These are phyloP conservation scores for Parazoanthus swiftii DNA, from an alignment of 92 coral and sea anemone species.

Conservation along the genomic window DNA sequence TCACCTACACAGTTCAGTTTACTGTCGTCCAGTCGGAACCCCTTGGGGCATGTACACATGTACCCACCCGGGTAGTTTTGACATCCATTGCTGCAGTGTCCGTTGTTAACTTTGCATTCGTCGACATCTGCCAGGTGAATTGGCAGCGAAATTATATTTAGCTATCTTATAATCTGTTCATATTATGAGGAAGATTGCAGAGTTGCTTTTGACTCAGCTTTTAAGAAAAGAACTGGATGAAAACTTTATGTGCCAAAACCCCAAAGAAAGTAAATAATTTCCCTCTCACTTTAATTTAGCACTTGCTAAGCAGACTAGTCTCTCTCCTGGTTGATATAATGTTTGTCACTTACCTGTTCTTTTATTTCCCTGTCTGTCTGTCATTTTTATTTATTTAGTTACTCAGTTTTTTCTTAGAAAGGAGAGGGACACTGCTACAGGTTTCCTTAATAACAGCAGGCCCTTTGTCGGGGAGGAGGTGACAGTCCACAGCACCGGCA, in stretches of 20 bases:
- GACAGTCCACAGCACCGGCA: too few relatives aligned
- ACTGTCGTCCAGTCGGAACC: conserved; percentile 52
- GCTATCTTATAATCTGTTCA: not conserved
- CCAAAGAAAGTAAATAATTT: too few relatives aligned
- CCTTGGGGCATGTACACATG: conserved; percentile 74
- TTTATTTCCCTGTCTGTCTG: not conserved
- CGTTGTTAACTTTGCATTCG: conserved; percentile 69
- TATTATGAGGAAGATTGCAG: too few relatives aligned
- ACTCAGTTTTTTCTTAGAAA: too few relatives aligned
- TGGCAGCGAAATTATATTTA: not conserved
- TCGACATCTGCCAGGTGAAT: conserved; percentile 55
- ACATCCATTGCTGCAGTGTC: conserved; percentile 81
- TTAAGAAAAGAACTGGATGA: not conserved
- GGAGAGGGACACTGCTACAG: too few relatives aligned
- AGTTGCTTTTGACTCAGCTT: not conserved
- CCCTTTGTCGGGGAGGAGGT: too few relatives aligned
- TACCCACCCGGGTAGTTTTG: conserved; percentile 61
- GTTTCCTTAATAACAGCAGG: too few relatives aligned
- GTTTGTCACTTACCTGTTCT: not conserved
- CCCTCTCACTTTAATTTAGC: too few relatives aligned
- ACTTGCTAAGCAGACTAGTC: too few relatives aligned
- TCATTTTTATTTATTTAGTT: not conserved
- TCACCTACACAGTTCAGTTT: conserved; percentile 67
- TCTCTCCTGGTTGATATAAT: not conserved
- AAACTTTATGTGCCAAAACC: too few relatives aligned